Evolutionary conservation across 2,888 invertebrate genomes (phyloP).

Genomic region (Nectonema munidae): DNA sequence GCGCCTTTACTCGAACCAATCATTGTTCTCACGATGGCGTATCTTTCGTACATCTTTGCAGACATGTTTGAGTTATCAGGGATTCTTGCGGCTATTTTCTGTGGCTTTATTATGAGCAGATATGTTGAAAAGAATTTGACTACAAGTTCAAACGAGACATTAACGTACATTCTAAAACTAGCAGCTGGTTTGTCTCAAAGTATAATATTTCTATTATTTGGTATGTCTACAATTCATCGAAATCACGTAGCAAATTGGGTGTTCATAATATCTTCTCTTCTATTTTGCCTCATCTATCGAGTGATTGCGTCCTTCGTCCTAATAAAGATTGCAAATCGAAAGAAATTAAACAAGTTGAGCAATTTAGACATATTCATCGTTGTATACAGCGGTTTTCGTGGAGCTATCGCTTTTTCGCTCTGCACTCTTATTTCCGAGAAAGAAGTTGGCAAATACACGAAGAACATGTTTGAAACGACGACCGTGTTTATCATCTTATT

Average conservation of each 20-base stretch:
- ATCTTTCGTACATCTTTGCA: slow-evolving; percentile 72
- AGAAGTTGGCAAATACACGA: slow-evolving; percentile 36
- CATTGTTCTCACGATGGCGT: slow-evolving; percentile 89
- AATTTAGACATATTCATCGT: slow-evolving; percentile 77
- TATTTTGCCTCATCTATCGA: slow-evolving; percentile 64
- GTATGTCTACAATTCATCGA: slow-evolving; percentile 67
- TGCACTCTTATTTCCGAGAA: slow-evolving; percentile 41
- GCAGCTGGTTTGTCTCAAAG: slow-evolving; percentile 85
- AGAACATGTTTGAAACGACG: slow-evolving; percentile 85
- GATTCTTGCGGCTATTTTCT: slow-evolving; percentile 90
- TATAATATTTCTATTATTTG: slow-evolving; percentile 93
- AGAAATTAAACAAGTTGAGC: slow-evolving; percentile 52
- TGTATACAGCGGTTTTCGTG: slow-evolving; percentile 77
- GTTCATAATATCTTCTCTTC: slow-evolving; percentile 61
- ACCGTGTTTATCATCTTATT: slow-evolving; percentile 86
- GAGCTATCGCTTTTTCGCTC: slow-evolving; percentile 79
- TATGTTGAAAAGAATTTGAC: too few species aligned
- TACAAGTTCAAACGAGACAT: too few species aligned
- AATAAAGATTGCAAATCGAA: slow-evolving; percentile 55
- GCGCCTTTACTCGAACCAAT: slow-evolving; percentile 86
- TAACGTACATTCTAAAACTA: slow-evolving; percentile 78
- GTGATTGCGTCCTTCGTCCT: slow-evolving; percentile 55
- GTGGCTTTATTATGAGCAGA: too few species aligned
- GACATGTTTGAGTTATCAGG: slow-evolving; percentile 95
- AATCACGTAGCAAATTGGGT: slow-evolving; percentile 74